Percentiles rank a stretch among this genome's conserved stretches.
phyloP scores from a whole-genome alignment of 2,797 vertebrate species.

The Coccyzus lansbergi region DNA sequence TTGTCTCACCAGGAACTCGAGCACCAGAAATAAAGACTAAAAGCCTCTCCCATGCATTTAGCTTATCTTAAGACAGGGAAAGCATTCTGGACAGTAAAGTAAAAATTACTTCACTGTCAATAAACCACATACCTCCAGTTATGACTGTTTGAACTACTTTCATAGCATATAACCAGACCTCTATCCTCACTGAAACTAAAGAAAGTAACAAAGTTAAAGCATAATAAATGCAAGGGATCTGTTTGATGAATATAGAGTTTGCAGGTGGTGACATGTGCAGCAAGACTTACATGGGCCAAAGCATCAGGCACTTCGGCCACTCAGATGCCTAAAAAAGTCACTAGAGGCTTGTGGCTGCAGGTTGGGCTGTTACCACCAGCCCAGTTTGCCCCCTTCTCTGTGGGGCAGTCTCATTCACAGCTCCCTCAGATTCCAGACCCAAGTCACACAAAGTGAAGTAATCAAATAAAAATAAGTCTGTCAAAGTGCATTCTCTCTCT shows the following conservation, averaged over 20 bases:
- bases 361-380: neutral
- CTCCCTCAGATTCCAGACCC: neutral
- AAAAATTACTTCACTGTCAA: neutral
- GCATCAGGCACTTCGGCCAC: neutral
- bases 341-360: neutral
- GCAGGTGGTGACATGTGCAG: neutral
- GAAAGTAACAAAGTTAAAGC: neutral
- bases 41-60: neutral
- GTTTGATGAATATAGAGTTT: neutral
- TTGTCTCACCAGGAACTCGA: neutral
- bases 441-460: neutral
- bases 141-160: neutral
- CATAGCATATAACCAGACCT: neutral
- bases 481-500: neutral
- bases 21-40: neutral
- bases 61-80: neutral
- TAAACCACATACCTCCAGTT: neutral
- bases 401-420: neutral
- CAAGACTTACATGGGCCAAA: neutral
- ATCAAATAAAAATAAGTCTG: neutral
- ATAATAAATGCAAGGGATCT: conserved; percentile 1
- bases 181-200: neutral
- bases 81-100: neutral
- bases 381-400: rapidly evolving
- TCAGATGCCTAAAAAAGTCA: rapidly evolving